A percentile compares a stretch with the other conserved stretches of the same genome.
Conservation (phyloP, 2,113 vertebrate species). For the Sula dactylatra region DNA sequence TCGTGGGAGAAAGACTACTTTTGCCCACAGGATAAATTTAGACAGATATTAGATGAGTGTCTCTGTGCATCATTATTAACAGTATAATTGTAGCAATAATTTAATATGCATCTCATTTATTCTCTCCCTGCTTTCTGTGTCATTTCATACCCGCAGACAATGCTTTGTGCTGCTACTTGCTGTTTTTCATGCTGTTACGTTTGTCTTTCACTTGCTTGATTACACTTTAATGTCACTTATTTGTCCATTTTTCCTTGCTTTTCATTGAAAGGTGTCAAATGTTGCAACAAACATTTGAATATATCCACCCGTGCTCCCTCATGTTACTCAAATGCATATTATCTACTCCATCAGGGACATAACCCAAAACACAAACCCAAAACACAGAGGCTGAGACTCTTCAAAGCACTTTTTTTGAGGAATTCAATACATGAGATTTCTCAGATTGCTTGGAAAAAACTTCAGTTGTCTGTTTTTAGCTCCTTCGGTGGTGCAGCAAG, state of each 20-base stretch:
- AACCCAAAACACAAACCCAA: background rate
- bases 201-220: background rate
- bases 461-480: fast-evolving
- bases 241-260: background rate
- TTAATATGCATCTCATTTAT: background rate
- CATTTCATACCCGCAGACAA: background rate
- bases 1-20: background rate
- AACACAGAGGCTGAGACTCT: background rate
- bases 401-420: background rate
- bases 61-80: background rate
- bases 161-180: background rate
- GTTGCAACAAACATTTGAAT: background rate
- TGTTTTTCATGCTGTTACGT: background rate
- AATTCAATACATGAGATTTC: background rate
- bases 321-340: background rate
- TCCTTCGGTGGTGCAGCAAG: background rate
- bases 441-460: background rate
- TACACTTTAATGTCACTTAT: background rate
- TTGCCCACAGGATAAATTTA: background rate
- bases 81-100: background rate
- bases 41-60: background rate
- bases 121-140: background rate
- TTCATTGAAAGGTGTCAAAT: background rate
- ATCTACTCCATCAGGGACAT: background rate
- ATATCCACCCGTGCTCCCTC: background rate